Percentiles rank a stretch among this genome's conserved stretches.
Conservation (phyloP, 2,888 invertebrate genomes). For the Drymonia ruficornis region DNA sequence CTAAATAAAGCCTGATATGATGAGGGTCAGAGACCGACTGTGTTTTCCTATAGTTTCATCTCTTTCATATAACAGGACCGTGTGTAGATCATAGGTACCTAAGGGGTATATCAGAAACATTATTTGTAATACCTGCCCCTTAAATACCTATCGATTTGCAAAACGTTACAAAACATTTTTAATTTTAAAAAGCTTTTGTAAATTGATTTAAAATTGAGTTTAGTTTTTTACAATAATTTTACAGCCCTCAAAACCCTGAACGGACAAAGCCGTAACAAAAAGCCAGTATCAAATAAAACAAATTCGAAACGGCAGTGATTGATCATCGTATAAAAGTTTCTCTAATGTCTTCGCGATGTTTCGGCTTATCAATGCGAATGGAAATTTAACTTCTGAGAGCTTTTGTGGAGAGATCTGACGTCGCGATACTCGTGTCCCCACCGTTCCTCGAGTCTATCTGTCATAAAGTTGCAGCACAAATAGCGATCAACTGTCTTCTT, state of each 20-base stretch:
- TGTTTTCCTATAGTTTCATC: no score
- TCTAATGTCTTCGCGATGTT: slow-evolving; percentile 41
- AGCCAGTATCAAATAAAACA: slow-evolving; percentile 53
- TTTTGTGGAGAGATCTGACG: slow-evolving; percentile 14
- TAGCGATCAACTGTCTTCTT: slow-evolving; percentile 9
- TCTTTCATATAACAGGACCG: no score
- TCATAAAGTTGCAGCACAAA: slow-evolving; percentile 8
- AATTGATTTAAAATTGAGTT: no score
- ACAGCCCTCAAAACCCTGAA: not conserved
- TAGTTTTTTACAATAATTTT: no score
- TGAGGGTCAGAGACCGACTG: no score
- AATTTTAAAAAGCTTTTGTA: no score
- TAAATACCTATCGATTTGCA: no score
- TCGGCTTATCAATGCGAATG: slow-evolving; percentile 35
- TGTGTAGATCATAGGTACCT: no score
- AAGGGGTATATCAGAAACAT: no score
- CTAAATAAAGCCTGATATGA: no score
- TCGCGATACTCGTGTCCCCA: slow-evolving; percentile 20
- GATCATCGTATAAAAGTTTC: slow-evolving; percentile 60
- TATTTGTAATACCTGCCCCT: no score
- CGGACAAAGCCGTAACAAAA: slow-evolving; percentile 5
- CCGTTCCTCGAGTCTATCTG: slow-evolving; percentile 3
- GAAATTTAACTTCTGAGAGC: slow-evolving; percentile 37
- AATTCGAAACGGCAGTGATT: slow-evolving; percentile 56
- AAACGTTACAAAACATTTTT: no score